These are phyloP conservation scores for Drosophila grimshawi DNA, from an alignment of 1,140 invertebrate species.

Conservation along the genomic window DNA sequence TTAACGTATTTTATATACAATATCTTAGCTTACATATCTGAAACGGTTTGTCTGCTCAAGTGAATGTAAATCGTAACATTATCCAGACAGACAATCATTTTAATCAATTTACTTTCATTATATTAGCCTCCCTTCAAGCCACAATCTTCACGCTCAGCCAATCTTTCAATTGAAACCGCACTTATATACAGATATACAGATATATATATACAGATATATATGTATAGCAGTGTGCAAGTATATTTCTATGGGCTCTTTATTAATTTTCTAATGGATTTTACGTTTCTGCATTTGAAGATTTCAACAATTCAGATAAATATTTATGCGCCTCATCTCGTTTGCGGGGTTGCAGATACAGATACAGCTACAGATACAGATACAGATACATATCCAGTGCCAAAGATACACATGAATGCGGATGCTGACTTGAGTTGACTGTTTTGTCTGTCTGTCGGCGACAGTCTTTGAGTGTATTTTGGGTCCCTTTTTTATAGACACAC, in stretches of 20 bases:
- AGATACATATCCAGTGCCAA: conserved; percentile 31
- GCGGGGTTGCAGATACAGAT: conserved; percentile 30
- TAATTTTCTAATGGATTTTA: conserved; percentile 84
- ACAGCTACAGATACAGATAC: conserved; percentile 44
- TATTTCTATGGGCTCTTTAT: conserved; percentile 66
- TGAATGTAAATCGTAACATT: conserved; percentile 31
- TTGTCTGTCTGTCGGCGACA: conserved; percentile 40
- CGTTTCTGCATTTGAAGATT: conserved; percentile 78
- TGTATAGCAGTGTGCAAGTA: conserved; percentile 35
- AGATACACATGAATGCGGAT: conserved; percentile 31
- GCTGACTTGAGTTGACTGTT: conserved; percentile 46
- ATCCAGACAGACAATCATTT: conserved; percentile 58
- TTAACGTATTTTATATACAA: conserved; percentile 4
- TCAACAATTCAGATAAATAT: conserved; percentile 79
- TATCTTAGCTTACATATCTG: neutral
- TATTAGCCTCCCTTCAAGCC: conserved; percentile 46
- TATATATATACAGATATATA: neutral
- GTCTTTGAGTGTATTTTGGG: conserved; percentile 23
- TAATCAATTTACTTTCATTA: conserved; percentile 73
- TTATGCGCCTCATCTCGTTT: conserved; percentile 49
- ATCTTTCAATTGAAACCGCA: conserved; percentile 58
- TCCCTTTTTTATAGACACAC: conserved; percentile 70
- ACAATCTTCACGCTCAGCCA: conserved; percentile 31
- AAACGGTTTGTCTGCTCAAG: neutral
- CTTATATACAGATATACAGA: conserved; percentile 22